phyloP scores from a whole-genome alignment of 2,888 invertebrate genomes.

The Eurytoma californica region DNA sequence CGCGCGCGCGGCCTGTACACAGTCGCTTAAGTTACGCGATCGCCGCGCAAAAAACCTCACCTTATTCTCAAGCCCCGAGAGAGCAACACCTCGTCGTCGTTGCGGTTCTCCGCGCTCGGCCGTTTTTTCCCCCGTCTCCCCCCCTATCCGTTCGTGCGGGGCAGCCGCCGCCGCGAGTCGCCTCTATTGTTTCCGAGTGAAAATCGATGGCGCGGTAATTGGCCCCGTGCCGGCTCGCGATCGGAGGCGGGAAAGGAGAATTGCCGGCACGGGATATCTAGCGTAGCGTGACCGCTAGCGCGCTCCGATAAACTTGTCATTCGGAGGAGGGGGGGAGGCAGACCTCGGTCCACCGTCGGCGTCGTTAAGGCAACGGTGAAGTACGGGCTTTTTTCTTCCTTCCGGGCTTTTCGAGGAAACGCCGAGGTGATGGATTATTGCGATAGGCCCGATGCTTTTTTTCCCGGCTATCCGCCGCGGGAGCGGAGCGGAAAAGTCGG shows the following conservation, averaged over 20 bases:
- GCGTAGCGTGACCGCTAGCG: constrained; percentile 54
- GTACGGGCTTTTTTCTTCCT: background rate
- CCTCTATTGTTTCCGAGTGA: constrained; percentile 53
- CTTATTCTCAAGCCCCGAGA: background rate
- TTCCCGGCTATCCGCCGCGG: no score
- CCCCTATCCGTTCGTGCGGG: background rate
- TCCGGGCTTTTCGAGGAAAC: constrained; percentile 6
- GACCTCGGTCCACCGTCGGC: background rate
- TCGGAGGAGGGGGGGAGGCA: constrained; percentile 11
- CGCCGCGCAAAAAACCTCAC: constrained; percentile 26
- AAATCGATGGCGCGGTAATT: constrained; percentile 55
- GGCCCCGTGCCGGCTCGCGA: constrained; percentile 30
- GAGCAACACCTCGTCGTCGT: constrained; percentile 36
- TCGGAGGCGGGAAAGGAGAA: constrained; percentile 53
- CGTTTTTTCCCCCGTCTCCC: constrained; percentile 1
- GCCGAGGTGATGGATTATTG: background rate
- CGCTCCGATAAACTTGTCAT: constrained; percentile 60
- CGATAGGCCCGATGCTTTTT: no score
- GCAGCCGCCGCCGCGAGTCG: background rate
- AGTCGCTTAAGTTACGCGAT: background rate
- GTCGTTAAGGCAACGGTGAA: no score
- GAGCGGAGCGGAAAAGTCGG: no score
- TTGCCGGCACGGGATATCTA: constrained; percentile 45
- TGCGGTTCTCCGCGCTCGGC: constrained; percentile 32
- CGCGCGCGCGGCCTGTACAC: background rate